Evolutionary conservation across 2,888 invertebrate species (phyloP), one percentile per base, ranked within the genome.

Genomic region (Cynaeus angustus): DNA sequence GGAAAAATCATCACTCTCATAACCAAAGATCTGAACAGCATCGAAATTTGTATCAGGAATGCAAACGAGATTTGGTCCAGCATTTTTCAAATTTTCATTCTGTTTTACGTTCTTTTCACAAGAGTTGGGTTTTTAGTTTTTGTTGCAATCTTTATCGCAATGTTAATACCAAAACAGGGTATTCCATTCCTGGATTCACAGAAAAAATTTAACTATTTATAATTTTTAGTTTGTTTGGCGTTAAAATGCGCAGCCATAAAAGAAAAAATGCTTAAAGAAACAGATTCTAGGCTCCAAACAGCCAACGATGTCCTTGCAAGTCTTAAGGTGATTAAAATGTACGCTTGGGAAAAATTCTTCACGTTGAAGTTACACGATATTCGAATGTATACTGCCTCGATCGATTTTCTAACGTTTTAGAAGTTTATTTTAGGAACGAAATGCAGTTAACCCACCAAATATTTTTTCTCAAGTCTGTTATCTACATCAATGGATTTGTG

Each of bases 31-130:
- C 9, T 21, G 1, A 10, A 50, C 10, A 50, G 10, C 10, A 10
- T 50, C 9, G 28, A 50, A 21, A 28, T 28, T 1, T 50, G 26
- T 7, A 21, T 50, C 0, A n/a, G 28, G 8, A 50, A 9, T 10
- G 50, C 50, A 9, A 96, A 96, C 84, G 97, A 96, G 83, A 86
- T 97, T 12, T 96, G 97, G 95, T 91, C 97, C 69, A 96, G 95
- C 0, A 94, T 96, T 0, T 80, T 95, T 12, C 94, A 96, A 78
- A 92, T 95, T 0, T 95, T 71, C 91, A 41, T 41, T 41, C 10
- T 41, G 2, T 33, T 94, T 4, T 92, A 90, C 82, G 89, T 97
- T 69, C 91, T 96, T 88, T 94, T 91, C 77, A 68, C 73, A 13
- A 80, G 87, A 84, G 87, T 89, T 77, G 88, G 87, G 5, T 74